phyloP scores from a whole-genome alignment of 1,140 invertebrate species.

The Neodiprion lecontei region DNA sequence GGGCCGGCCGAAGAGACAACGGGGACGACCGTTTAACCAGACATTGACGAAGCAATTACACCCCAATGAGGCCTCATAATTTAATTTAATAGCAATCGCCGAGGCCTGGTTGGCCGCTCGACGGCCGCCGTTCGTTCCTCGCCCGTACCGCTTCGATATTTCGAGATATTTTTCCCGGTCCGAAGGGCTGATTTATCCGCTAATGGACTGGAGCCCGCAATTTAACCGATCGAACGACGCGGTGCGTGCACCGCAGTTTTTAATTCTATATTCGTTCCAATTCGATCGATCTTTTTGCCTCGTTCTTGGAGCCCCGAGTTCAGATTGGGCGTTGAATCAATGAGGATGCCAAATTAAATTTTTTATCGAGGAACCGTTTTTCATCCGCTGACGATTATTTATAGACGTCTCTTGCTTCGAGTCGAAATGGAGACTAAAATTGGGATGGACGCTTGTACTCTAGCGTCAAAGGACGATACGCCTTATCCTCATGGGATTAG shows the following conservation, averaged over 20 bases:
- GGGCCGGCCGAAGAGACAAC: conserved; percentile 17
- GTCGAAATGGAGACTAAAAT: too few species aligned
- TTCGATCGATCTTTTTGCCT: conserved; percentile 4
- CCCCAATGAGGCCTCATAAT: conserved; percentile 26
- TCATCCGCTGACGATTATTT: too few species aligned
- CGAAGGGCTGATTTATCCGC: conserved; percentile 6
- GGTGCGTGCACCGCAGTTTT: background rate
- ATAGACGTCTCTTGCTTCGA: too few species aligned
- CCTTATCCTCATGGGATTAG: too few species aligned
- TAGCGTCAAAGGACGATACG: too few species aligned
- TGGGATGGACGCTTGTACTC: too few species aligned
- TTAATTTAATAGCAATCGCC: background rate
- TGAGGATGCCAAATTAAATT: background rate
- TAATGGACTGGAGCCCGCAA: conserved; percentile 5
- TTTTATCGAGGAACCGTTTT: too few species aligned
- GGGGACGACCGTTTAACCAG: conserved; percentile 38
- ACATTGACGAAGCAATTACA: conserved; percentile 47
- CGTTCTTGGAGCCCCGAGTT: background rate
- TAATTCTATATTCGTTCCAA: background rate
- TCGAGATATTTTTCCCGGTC: background rate
- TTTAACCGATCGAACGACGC: background rate
- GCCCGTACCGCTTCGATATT: background rate
- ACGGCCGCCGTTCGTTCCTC: background rate
- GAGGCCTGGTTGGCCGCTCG: background rate
- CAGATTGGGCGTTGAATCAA: background rate